Evolutionary conservation across 2,888 invertebrate species (phyloP).

Genomic region (Callinectes sapidus): DNA sequence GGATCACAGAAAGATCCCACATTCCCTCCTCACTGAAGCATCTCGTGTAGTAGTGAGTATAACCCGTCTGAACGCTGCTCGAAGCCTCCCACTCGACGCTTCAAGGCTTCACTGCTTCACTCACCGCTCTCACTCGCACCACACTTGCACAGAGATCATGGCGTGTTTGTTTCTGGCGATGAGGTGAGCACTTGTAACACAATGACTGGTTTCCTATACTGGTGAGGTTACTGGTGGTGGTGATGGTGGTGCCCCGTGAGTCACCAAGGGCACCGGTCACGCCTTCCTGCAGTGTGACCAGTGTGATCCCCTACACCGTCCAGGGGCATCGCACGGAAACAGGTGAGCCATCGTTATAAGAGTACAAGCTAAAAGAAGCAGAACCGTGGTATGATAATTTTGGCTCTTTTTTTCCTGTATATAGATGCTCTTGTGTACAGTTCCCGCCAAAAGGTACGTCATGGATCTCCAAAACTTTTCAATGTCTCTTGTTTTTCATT

Average conservation of each 20-base stretch:
- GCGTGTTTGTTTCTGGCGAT: background rate
- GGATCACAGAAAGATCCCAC: slow-evolving; percentile 21
- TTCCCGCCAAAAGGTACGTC: no score
- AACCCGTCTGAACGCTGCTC: slow-evolving; percentile 10
- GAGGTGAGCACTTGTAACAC: no score
- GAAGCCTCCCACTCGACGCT: background rate
- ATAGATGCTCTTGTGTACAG: background rate
- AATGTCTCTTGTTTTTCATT: background rate
- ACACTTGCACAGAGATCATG: background rate
- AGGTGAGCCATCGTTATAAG: background rate
- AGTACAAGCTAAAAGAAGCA: background rate
- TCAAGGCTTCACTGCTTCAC: background rate
- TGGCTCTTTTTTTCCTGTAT: background rate
- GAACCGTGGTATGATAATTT: background rate
- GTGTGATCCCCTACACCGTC: background rate
- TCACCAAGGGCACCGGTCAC: background rate
- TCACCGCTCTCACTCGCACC: background rate
- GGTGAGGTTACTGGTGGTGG: background rate
- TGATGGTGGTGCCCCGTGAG: background rate
- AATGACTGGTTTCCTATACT: background rate
- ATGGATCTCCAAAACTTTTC: no score
- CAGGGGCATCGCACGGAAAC: background rate
- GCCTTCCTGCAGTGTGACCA: background rate
- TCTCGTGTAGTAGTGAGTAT: background rate
- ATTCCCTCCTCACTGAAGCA: background rate